phyloP scores from a whole-genome alignment of 2,888 invertebrate genomes.

The Ornithoptera priamus region DNA sequence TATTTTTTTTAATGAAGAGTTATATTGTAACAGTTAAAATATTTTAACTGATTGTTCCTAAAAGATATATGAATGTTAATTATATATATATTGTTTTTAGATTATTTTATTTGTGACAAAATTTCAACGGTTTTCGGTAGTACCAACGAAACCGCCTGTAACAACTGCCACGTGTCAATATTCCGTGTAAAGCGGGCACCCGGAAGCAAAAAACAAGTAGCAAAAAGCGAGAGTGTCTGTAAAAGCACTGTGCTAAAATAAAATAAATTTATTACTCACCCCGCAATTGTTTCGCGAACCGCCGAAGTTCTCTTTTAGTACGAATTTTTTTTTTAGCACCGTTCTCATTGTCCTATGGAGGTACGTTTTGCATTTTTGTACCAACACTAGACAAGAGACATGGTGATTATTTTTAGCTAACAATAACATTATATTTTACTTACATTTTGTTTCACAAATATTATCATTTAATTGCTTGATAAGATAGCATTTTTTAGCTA shows the following conservation, averaged over 20 bases:
- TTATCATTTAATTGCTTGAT: too few species aligned
- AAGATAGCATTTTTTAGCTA: too few species aligned
- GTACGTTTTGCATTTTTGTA: conserved; percentile 30
- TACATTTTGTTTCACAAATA: too few species aligned
- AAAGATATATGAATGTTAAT: too few species aligned
- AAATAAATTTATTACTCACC: conserved; percentile 60
- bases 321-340: conserved; percentile 47
- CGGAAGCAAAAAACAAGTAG: conserved; percentile 62
- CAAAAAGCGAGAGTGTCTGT: conserved; percentile 65
- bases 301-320: conserved; percentile 41
- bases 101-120: neutral
- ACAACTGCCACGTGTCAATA: conserved; percentile 67
- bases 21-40: too few species aligned
- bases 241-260: conserved; percentile 55
- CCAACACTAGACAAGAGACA: conserved; percentile 8
- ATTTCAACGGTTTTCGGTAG: neutral
- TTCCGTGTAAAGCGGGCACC: conserved; percentile 48
- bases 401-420: neutral
- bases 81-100: neutral
- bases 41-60: too few species aligned
- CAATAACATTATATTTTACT: neutral
- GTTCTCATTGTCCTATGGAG: conserved; percentile 41
- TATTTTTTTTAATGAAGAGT: too few species aligned
- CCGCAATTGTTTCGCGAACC: conserved; percentile 50
- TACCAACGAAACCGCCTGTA: conserved; percentile 34